Evolutionary conservation across 2,888 invertebrate species (phyloP).

Genomic region (Sminthurinus aureus): DNA sequence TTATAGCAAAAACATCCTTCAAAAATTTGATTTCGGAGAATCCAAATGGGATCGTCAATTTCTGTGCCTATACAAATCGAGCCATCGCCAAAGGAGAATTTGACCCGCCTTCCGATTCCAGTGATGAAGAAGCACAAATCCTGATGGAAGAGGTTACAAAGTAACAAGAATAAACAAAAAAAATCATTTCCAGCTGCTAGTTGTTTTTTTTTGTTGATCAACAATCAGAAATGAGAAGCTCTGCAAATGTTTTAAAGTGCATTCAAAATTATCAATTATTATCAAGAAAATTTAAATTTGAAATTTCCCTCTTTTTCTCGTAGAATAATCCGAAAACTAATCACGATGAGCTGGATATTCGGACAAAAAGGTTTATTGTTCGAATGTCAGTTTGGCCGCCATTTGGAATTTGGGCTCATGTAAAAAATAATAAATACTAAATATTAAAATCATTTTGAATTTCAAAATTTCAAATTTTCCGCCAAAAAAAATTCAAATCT

Average conservation of each 20-base stretch:
- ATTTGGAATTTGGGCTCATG: constrained; percentile 54
- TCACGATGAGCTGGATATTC: constrained; percentile 41
- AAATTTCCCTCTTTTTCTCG: too few species aligned
- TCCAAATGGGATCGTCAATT: constrained; percentile 53
- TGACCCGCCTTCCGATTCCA: background rate
- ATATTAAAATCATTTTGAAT: too few species aligned
- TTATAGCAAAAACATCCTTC: constrained; percentile 28
- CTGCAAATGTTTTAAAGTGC: background rate
- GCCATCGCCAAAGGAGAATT: constrained; percentile 14
- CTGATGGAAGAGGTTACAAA: constrained; percentile 25
- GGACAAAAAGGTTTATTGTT: constrained; percentile 50
- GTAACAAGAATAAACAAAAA: too few species aligned
- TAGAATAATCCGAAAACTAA: background rate
- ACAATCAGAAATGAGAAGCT: too few species aligned
- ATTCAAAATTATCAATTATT: background rate
- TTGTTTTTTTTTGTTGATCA: too few species aligned
- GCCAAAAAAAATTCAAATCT: too few species aligned
- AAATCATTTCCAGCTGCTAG: too few species aligned
- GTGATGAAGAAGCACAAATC: constrained; percentile 1
- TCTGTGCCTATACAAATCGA: constrained; percentile 47
- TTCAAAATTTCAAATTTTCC: too few species aligned
- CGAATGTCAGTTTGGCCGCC: constrained; percentile 53
- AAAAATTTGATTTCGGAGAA: constrained; percentile 37
- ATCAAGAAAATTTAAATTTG: background rate
- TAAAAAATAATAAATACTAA: too few species aligned